Evolutionary conservation across 2,113 vertebrate species (phyloP).

Genomic region (Chitala chitala): DNA sequence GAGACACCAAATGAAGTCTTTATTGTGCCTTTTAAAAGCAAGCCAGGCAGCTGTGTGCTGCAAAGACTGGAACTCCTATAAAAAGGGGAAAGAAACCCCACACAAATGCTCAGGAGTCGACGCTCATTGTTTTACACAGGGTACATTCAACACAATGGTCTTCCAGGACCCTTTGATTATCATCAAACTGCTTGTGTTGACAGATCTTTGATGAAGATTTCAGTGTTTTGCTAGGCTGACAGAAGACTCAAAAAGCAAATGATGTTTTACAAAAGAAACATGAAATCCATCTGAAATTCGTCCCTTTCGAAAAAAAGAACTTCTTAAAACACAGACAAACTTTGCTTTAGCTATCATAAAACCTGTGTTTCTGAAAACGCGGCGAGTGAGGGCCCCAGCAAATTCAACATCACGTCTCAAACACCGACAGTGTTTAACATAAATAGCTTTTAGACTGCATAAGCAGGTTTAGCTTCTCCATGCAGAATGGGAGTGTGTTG

Average conservation of each 20-base stretch:
- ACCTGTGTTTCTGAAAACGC: neutral
- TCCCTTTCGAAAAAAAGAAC: neutral
- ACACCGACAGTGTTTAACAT: too few species aligned
- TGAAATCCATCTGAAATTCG: conserved; percentile 1
- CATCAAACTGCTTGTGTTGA: conserved; percentile 14
- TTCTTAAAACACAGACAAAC: neutral
- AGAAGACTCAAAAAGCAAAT: neutral
- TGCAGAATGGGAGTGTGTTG: too few species aligned
- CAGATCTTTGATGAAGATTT: conserved; percentile 23
- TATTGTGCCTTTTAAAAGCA: neutral
- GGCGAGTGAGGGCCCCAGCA: too few species aligned
- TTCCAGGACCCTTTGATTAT: neutral
- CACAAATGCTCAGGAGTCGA: conserved; percentile 20
- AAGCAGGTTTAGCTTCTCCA: too few species aligned
- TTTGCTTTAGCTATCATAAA: neutral
- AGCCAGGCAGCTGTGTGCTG: neutral
- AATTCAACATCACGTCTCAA: too few species aligned
- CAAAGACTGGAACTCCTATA: conserved; percentile 17
- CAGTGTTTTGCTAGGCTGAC: conserved; percentile 8
- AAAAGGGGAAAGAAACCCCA: conserved; percentile 31
- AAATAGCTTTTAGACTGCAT: too few species aligned
- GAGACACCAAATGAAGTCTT: neutral
- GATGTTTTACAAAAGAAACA: conserved; percentile 15
- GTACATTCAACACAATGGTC: neutral
- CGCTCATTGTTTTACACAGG: conserved; percentile 13